These are phyloP conservation scores for Pogonus chalceus DNA, from an alignment of 1,140 invertebrate species.

Conservation along the genomic window DNA sequence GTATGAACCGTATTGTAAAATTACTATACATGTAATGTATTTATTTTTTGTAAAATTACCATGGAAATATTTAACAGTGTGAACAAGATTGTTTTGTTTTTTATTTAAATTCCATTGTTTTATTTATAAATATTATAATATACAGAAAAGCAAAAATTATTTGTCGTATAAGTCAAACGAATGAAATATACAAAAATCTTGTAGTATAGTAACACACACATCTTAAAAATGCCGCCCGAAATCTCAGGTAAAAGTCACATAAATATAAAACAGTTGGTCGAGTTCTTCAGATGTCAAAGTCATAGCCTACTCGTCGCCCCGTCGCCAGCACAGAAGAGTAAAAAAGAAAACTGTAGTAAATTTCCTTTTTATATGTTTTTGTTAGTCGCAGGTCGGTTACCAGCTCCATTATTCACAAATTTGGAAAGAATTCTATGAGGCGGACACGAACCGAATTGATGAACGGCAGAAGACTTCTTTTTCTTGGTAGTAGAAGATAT, in stretches of 20 bases:
- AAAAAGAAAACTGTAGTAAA: conserved; percentile 15
- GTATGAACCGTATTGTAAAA: too few relatives aligned
- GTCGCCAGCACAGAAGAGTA: not conserved
- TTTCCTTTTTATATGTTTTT: conserved; percentile 17
- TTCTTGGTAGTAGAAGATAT: too few relatives aligned
- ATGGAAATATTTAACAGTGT: too few relatives aligned
- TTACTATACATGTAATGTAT: too few relatives aligned
- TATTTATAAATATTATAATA: not conserved
- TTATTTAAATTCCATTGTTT: too few relatives aligned
- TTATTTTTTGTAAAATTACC: too few relatives aligned
- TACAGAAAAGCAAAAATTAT: not conserved
- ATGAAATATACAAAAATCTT: conserved; percentile 3
- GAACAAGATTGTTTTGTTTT: too few relatives aligned
- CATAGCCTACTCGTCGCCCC: conserved; percentile 10
- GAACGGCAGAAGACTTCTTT: conserved; percentile 11
- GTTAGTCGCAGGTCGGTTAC: conserved; percentile 6
- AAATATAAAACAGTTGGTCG: conserved; percentile 10
- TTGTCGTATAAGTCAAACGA: not conserved
- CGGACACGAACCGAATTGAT: conserved; percentile 20
- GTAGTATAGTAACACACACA: too few relatives aligned
- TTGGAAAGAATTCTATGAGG: conserved; percentile 16
- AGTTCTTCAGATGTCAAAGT: conserved; percentile 15
- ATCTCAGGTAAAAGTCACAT: conserved; percentile 5
- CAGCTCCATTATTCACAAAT: conserved; percentile 21
- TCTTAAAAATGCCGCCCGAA: not conserved